Conservation (phyloP, 2,113 vertebrate genomes). For the Chelonoidis abingdonii region DNA sequence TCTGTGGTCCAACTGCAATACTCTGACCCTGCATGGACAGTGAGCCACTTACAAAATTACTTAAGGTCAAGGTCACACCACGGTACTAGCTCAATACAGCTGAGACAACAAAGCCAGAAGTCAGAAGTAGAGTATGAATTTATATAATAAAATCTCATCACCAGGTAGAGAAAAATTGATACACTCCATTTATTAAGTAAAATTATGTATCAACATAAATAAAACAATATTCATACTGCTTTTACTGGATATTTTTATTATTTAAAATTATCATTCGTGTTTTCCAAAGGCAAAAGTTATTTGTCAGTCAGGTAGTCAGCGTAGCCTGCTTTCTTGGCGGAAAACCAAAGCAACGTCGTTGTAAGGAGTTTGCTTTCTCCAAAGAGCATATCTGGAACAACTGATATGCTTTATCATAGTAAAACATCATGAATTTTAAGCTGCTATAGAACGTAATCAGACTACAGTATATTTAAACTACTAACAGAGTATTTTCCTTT, state of each 20-base stretch:
- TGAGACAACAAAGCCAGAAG: not conserved
- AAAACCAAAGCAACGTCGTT: not conserved
- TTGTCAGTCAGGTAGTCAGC: not conserved
- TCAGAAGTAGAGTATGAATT: not conserved
- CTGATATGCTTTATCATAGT: constrained; percentile 34
- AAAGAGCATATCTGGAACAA: constrained; percentile 3
- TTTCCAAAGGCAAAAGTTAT: not conserved
- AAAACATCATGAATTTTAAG: constrained; percentile 37
- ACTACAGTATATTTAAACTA: accelerated
- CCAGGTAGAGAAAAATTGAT: not conserved
- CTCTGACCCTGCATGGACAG: not conserved
- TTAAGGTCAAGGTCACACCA: not conserved
- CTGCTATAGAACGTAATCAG: constrained; percentile 6
- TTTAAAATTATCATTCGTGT: not conserved
- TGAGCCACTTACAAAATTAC: not conserved
- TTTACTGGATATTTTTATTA: not conserved
- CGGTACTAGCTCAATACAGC: too few species aligned
- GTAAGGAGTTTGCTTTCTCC: constrained; percentile 17
- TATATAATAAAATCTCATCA: not conserved
- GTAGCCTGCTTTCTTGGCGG: constrained; percentile 24
- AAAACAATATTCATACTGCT: not conserved
- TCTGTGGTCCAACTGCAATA: not conserved
- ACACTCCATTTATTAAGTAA: not conserved
- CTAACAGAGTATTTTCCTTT: accelerated
- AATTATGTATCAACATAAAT: not conserved